Conservation (phyloP, 2,888 invertebrate species). For the Herminia tarsipennalis region DNA sequence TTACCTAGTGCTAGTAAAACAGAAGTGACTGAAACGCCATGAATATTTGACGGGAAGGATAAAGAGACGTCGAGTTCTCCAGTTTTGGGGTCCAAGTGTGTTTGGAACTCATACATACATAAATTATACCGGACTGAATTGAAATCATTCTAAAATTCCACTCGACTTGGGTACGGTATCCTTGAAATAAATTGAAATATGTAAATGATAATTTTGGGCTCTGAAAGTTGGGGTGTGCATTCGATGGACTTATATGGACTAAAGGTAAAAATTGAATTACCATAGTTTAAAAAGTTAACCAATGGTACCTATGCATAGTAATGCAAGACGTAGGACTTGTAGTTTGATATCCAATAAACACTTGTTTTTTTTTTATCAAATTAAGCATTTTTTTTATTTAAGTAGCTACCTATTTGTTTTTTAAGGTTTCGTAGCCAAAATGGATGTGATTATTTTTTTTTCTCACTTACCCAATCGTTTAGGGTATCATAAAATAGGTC, state of each 20-base stretch:
- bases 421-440: too few species aligned
- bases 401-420: too few species aligned
- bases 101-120: conserved; percentile 33
- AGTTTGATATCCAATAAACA: too few species aligned
- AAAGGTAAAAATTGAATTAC: too few species aligned
- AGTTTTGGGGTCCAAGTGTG: conserved; percentile 14
- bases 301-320: too few species aligned
- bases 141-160: conserved; percentile 25
- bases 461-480: too few species aligned
- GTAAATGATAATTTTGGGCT: conserved; percentile 13
- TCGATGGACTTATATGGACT: conserved; percentile 1
- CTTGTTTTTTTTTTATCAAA: too few species aligned
- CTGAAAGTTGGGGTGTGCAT: conserved; percentile 3
- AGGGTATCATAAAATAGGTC: too few species aligned
- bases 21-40: conserved; percentile 33
- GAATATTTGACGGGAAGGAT: conserved; percentile 34
- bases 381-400: too few species aligned
- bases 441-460: too few species aligned
- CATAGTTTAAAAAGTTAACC: too few species aligned
- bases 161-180: conserved; percentile 1
- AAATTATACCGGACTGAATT: conserved; percentile 30
- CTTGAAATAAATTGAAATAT: conserved; percentile 20
- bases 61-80: conserved; percentile 32
- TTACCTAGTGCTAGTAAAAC: conserved; percentile 9
- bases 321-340: too few species aligned